Evolutionary conservation across 2,797 vertebrate genomes (phyloP).

Genomic region (Sciurus carolinensis): DNA sequence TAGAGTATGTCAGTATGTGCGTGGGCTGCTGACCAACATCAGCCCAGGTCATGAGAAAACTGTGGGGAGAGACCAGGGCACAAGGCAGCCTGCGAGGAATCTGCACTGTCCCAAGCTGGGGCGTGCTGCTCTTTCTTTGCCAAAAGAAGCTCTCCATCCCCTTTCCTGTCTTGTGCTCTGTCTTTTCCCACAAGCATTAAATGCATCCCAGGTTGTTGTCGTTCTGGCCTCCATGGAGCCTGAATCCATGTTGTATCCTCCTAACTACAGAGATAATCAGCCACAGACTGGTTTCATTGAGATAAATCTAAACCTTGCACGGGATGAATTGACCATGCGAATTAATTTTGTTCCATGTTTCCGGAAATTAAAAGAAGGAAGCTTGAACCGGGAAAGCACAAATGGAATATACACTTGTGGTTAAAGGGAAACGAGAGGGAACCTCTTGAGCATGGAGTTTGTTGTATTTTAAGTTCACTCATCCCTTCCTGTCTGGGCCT

Average conservation of each 20-base stretch:
- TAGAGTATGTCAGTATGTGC: not conserved
- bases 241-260: not conserved
- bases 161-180: rapidly evolving
- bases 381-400: not conserved
- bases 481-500: not conserved
- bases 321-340: constrained; percentile 46
- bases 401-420: not conserved
- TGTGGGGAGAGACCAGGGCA: not conserved
- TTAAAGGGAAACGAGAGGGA: not conserved
- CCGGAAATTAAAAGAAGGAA: constrained; percentile 52
- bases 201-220: not conserved
- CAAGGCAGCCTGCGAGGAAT: not conserved
- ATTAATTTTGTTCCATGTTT: constrained; percentile 53
- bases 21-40: not conserved
- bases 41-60: not conserved
- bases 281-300: constrained; percentile 6
- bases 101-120: not conserved
- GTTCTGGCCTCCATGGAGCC: not conserved
- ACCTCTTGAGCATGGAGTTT: not conserved
- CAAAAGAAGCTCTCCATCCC: not conserved
- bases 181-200: not conserved
- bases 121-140: not conserved
- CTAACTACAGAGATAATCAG: not conserved
- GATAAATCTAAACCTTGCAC: constrained; percentile 34
- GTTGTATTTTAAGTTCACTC: not conserved